Percentiles rank a stretch among this genome's conserved stretches.
These are phyloP conservation scores for Allophyes oxyacanthae DNA, from an alignment of 2,888 invertebrate genomes.

Conservation along the genomic window DNA sequence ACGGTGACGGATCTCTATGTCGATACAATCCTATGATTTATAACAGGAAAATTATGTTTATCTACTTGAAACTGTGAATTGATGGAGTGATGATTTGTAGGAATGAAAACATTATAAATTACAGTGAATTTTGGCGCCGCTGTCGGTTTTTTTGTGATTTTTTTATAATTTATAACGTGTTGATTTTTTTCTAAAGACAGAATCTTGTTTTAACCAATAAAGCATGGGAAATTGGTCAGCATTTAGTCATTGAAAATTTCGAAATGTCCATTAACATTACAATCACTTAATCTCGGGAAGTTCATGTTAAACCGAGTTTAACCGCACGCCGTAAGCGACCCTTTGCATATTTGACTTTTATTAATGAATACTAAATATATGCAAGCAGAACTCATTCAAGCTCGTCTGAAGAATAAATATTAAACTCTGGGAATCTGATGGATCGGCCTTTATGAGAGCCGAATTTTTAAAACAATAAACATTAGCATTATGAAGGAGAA, in stretches of 20 bases:
- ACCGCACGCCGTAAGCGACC: slow-evolving; percentile 36
- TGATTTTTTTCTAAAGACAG: slow-evolving; percentile 7
- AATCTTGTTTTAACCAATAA: slow-evolving; percentile 21
- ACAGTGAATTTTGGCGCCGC: slow-evolving; percentile 30
- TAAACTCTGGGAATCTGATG: slow-evolving; percentile 59
- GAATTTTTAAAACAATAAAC: slow-evolving; percentile 74
- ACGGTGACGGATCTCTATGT: slow-evolving; percentile 40
- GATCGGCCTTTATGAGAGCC: slow-evolving; percentile 61
- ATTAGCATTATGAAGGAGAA: slow-evolving; percentile 64
- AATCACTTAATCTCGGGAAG: slow-evolving; percentile 47
- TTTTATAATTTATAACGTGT: slow-evolving; percentile 31
- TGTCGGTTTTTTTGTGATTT: slow-evolving; percentile 17
- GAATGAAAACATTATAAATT: slow-evolving; percentile 37
- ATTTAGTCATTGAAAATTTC: slow-evolving; percentile 29
- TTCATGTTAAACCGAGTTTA: slow-evolving; percentile 36
- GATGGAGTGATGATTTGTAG: slow-evolving; percentile 45
- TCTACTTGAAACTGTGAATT: slow-evolving; percentile 42
- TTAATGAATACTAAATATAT: slow-evolving; percentile 75
- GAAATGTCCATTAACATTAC: slow-evolving; percentile 48
- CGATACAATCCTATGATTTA: slow-evolving; percentile 49
- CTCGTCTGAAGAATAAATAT: slow-evolving; percentile 56
- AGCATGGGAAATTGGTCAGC: slow-evolving; percentile 3
- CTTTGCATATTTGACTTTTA: slow-evolving; percentile 63
- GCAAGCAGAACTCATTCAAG: slow-evolving; percentile 64
- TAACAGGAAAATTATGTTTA: slow-evolving; percentile 49